Conservation (phyloP, 2,113 vertebrate genomes). For the Grammomys dolichurus region DNA sequence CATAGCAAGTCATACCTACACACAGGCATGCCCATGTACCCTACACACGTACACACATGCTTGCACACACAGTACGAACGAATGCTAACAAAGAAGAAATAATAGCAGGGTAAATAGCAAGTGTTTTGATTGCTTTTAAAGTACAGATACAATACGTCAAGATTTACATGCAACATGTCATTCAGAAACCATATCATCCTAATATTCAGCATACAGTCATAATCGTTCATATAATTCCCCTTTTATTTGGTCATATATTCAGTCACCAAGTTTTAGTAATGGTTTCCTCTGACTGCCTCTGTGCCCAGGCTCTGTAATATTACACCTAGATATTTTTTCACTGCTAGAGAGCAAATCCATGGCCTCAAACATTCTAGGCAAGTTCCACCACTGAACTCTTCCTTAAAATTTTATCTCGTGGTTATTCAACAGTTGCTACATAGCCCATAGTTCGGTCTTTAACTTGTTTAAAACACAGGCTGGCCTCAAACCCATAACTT, state of each 20-base stretch:
- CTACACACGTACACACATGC: background rate
- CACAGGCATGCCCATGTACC: background rate
- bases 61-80: background rate
- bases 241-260: background rate
- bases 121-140: slow-evolving; percentile 9
- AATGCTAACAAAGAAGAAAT: background rate
- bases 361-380: background rate
- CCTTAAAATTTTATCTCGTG: background rate
- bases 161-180: background rate
- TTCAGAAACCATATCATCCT: background rate
- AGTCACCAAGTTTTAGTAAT: background rate
- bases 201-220: background rate
- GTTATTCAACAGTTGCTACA: background rate
- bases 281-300: background rate
- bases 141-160: background rate
- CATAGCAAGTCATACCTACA: background rate
- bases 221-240: background rate
- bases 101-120: background rate
- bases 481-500: background rate
- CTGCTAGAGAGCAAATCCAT: background rate
- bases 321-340: background rate
- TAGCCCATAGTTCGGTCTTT: background rate
- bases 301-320: background rate
- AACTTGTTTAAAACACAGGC: background rate
- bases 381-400: background rate